phyloP scores from a whole-genome alignment of 2,888 invertebrate genomes.

The Imbricaverruca yamaguchii region DNA sequence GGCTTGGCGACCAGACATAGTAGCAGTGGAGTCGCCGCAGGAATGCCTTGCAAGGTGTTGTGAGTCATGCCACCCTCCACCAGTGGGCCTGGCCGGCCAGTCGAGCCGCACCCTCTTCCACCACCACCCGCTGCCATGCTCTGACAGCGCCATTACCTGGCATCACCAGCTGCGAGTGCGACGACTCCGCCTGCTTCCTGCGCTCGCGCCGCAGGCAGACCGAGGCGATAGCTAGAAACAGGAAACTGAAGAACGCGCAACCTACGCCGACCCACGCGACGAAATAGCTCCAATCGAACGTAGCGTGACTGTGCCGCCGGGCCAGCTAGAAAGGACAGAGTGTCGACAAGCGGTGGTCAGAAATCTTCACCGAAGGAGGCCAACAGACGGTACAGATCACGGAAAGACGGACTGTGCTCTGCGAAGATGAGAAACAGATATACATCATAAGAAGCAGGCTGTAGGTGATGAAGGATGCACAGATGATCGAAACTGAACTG shows the following conservation, averaged over 20 bases:
- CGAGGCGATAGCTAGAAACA: constrained; percentile 5
- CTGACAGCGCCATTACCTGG: not conserved
- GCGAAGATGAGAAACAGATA: not conserved
- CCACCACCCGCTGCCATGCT: no score
- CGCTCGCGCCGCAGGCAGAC: not conserved
- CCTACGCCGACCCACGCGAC: constrained; percentile 16
- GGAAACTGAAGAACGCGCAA: not conserved
- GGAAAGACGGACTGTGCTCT: not conserved
- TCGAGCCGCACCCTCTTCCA: not conserved
- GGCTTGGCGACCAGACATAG: no score
- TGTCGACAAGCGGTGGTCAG: constrained; percentile 67
- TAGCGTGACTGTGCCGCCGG: not conserved
- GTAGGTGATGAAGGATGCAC: not conserved
- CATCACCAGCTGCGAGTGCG: not conserved
- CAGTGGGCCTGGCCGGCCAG: not conserved
- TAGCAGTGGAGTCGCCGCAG: no score
- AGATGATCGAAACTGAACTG: no score
- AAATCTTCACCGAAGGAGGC: not conserved
- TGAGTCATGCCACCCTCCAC: not conserved
- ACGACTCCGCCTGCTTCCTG: not conserved
- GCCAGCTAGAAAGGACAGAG: not conserved
- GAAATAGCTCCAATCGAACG: not conserved
- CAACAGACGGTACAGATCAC: not conserved
- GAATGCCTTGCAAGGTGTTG: not conserved
- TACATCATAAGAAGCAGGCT: not conserved